Conservation (phyloP, 2,888 invertebrate species). For the Colletes collaris region DNA sequence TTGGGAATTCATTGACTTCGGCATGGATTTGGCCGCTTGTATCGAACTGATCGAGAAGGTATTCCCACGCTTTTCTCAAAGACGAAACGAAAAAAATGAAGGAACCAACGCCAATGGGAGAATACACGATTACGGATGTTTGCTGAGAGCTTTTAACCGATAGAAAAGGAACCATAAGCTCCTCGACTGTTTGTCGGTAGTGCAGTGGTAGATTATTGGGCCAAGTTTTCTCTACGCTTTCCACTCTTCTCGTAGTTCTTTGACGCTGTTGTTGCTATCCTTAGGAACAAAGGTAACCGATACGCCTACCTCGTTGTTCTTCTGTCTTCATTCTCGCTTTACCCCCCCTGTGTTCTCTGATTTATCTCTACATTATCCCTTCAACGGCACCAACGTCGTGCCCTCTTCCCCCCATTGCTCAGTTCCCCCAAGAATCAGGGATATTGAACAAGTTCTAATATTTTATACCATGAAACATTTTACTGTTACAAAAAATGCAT, state of each 20-base stretch:
- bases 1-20: constrained; percentile 98
- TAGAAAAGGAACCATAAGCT: constrained; percentile 37
- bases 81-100: background rate
- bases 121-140: constrained; percentile 2
- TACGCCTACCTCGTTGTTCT: constrained; percentile 19
- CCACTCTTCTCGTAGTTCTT: background rate
- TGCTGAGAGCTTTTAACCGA: constrained; percentile 33
- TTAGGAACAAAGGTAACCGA: constrained; percentile 18
- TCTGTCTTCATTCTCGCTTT: constrained; percentile 33
- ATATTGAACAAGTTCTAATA: background rate
- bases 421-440: no score
- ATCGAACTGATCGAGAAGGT: constrained; percentile 98
- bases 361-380: background rate
- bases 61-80: constrained; percentile 73
- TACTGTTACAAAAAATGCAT: constrained; percentile 5
- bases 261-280: background rate
- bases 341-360: background rate
- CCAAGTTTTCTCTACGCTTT: constrained; percentile 18
- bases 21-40: constrained; percentile 97
- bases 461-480: background rate
- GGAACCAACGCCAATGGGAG: constrained; percentile 7
- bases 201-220: constrained; percentile 30
- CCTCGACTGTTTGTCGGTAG: constrained; percentile 24
- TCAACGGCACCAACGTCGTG: constrained; percentile 58
- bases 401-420: background rate